These are phyloP conservation scores for Chaitophorus viminalis DNA, from an alignment of 2,888 invertebrate species.

Conservation along the genomic window DNA sequence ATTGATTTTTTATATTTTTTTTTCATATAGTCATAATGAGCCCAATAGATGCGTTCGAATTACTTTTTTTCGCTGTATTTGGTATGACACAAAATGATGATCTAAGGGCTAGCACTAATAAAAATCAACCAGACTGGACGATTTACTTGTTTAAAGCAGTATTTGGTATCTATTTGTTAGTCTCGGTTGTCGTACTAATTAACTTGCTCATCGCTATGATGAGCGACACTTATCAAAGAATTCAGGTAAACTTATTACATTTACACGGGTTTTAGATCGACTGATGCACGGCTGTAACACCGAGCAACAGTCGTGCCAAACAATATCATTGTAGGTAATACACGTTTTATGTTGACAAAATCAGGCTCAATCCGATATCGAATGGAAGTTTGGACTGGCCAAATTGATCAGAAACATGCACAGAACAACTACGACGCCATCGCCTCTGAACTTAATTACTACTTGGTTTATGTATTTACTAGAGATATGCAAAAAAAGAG, in stretches of 20 bases:
- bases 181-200: constrained; percentile 98
- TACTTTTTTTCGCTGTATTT: constrained; percentile 98
- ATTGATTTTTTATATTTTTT: background rate
- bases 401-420: constrained; percentile 99
- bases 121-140: constrained; percentile 83
- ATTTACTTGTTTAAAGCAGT: constrained; percentile 87
- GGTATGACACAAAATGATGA: constrained; percentile 89
- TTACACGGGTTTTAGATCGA: background rate
- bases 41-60: constrained; percentile 92
- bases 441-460: constrained; percentile 96
- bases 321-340: background rate
- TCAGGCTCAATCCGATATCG: constrained; percentile 97
- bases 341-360: constrained; percentile 32
- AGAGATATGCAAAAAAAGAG: constrained; percentile 76
- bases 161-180: constrained; percentile 96
- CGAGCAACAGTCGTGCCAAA: background rate
- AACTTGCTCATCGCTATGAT: constrained; percentile 99
- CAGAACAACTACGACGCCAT: constrained; percentile 94
- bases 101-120: constrained; percentile 77
- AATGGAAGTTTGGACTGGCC: constrained; percentile 99
- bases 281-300: background rate
- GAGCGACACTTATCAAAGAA: constrained; percentile 99
- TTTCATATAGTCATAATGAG: constrained; percentile 84
- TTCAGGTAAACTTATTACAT: constrained; percentile 77
- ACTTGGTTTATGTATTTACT: constrained; percentile 90